Evolutionary conservation across 2,888 invertebrate genomes (phyloP), one percentile per base, ranked within the genome.

Genomic region (Desoria tigrina): DNA sequence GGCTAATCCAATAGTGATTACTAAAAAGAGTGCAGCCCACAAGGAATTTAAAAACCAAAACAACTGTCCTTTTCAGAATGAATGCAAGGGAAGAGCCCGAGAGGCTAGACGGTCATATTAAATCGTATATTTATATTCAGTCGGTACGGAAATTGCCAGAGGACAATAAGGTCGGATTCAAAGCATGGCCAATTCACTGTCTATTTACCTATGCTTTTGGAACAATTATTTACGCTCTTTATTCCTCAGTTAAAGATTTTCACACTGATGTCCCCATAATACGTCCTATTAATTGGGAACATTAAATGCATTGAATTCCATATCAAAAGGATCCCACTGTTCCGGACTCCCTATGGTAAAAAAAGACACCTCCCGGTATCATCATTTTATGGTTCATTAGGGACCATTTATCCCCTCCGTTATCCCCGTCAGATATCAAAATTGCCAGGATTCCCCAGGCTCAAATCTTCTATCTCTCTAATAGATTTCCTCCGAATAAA

Each of bases 171-270:
- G 9, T 27, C 6, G 26, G 57, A 57, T 37, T 42, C 57, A 23
- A 18, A 51, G 57, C 57, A 42, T 42, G 42, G 27, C 39, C 21
- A 57, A 57, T 57, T 42, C 39, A 6, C 18, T 57, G 26, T 39
- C 39, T 42, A 32, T 57, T 42, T 42, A 42, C 42, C 42, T 57
- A 39, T 57, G 18, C 32, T 42, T 39, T 39, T 57, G 39, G 6
- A 42, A 11, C 57, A 57, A 57, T 57, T 57, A 39, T 39, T 23
- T 32, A 39, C 57, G 42, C 42, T 57, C 42, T 57, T 57, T 39
- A 42, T 57, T 39, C 23, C 26, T 57, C 42, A 42, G 57, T 42
- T 39, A 57, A 42, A 57, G 57, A 57, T 57, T 57, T 57, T 57
- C 57, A 57, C 57, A 57, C 57, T 55, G 55, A 55, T 55, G 55